Evolutionary conservation across 2,113 vertebrate species (phyloP).

Genomic region (Penelope pileata): DNA sequence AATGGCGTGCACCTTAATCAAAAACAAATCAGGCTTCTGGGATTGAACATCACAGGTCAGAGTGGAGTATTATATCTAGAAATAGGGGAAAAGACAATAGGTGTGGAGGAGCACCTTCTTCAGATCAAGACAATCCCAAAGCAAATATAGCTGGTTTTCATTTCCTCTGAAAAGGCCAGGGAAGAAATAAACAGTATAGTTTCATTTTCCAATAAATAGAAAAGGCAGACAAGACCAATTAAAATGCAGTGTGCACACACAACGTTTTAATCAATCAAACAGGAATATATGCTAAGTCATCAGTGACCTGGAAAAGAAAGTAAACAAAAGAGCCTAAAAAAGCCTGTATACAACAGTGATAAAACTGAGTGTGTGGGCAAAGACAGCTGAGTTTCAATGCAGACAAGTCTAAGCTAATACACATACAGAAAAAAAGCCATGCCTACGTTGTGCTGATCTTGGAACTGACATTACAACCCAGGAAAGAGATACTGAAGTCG

Average conservation of each 20-base stretch:
- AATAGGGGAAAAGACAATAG: not conserved
- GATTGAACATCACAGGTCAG: not conserved
- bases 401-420: not conserved
- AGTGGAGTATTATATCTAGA: not conserved
- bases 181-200: not conserved
- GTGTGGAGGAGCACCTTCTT: not conserved
- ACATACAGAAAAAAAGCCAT: not conserved
- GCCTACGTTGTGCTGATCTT: not conserved
- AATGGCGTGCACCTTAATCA: not conserved
- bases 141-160: not conserved
- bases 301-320: not conserved
- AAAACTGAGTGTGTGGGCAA: not conserved
- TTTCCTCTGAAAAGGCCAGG: not conserved
- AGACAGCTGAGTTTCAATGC: not conserved
- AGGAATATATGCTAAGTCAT: not conserved
- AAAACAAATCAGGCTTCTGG: not conserved
- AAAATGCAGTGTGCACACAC: not conserved
- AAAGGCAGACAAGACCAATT: not conserved
- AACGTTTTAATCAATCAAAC: not conserved
- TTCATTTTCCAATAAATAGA: not conserved
- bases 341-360: not conserved
- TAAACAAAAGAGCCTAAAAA: not conserved
- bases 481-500: not conserved
- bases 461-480: not conserved
- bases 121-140: not conserved